Evolutionary conservation across 2,113 vertebrate genomes (phyloP).

Genomic region (Campylomormyrus numenius): DNA sequence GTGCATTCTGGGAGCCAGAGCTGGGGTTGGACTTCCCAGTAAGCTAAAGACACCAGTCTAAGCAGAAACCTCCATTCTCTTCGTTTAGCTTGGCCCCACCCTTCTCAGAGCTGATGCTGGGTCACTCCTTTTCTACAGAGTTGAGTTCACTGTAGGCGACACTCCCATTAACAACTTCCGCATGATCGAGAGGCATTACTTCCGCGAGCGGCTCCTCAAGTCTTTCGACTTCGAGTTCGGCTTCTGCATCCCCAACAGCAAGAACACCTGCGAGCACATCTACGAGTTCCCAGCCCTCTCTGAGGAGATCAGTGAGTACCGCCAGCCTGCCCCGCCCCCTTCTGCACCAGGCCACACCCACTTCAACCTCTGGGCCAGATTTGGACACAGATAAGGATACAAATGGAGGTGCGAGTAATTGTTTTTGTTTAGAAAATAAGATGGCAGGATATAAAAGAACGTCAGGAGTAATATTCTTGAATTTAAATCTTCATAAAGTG

Average conservation of each 20-base stretch:
- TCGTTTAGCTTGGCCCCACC: neutral
- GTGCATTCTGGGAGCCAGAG: slow-evolving; percentile 8
- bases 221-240: slow-evolving; percentile 98
- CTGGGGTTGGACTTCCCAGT: neutral
- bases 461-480: neutral
- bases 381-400: neutral
- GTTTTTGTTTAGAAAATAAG: neutral
- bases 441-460: neutral
- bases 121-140: slow-evolving; percentile 57
- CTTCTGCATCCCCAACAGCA: slow-evolving; percentile 98
- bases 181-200: slow-evolving; percentile 98
- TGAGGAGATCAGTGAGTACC: slow-evolving; percentile 84
- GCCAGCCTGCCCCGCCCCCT: neutral
- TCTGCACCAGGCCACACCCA: neutral
- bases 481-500: neutral
- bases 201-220: slow-evolving; percentile 87
- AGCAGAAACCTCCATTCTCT: neutral
- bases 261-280: slow-evolving; percentile 97
- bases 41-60: neutral
- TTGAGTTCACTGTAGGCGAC: slow-evolving; percentile 96
- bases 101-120: neutral
- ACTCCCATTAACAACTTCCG: slow-evolving; percentile 94
- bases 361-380: neutral
- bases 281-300: slow-evolving; percentile 95
- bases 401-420: neutral